Percentiles rank a stretch among this genome's conserved stretches.
These are phyloP conservation scores for Lasioglossum malachurum DNA, from an alignment of 2,888 invertebrate species.

Conservation along the genomic window DNA sequence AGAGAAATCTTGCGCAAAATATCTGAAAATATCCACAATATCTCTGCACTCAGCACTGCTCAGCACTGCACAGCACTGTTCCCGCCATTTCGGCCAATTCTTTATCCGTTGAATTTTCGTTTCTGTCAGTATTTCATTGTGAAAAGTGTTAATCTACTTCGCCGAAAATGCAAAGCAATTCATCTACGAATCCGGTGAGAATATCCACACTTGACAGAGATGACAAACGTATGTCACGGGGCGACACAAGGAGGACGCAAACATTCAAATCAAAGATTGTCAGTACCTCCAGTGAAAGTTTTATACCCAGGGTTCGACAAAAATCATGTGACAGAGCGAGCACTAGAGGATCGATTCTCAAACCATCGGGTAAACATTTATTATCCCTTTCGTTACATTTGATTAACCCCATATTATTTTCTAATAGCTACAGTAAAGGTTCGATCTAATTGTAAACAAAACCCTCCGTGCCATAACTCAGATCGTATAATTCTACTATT, in stretches of 20 bases:
- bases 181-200: slow-evolving; percentile 76
- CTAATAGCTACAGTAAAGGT: too few relatives aligned
- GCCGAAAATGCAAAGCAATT: slow-evolving; percentile 37
- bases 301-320: slow-evolving; percentile 77
- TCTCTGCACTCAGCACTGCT: too few relatives aligned
- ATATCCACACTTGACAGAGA: slow-evolving; percentile 71
- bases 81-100: not conserved
- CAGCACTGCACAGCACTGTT: not conserved
- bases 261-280: slow-evolving; percentile 62
- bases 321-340: slow-evolving; percentile 73
- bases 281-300: slow-evolving; percentile 58
- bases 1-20: too few relatives aligned
- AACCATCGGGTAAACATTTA: slow-evolving; percentile 67
- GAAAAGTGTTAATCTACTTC: not conserved
- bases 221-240: slow-evolving; percentile 66
- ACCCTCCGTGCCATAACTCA: too few relatives aligned
- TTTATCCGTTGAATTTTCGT: not conserved
- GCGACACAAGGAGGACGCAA: slow-evolving; percentile 68
- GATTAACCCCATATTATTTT: not conserved
- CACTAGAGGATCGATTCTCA: slow-evolving; percentile 70
- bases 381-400: not conserved
- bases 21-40: too few relatives aligned
- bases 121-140: not conserved
- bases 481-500: too few relatives aligned
- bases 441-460: too few relatives aligned